Base-by-base conservation (phyloP, 2,113 vertebrate species). In the Probosciger aterrimus region DNA sequence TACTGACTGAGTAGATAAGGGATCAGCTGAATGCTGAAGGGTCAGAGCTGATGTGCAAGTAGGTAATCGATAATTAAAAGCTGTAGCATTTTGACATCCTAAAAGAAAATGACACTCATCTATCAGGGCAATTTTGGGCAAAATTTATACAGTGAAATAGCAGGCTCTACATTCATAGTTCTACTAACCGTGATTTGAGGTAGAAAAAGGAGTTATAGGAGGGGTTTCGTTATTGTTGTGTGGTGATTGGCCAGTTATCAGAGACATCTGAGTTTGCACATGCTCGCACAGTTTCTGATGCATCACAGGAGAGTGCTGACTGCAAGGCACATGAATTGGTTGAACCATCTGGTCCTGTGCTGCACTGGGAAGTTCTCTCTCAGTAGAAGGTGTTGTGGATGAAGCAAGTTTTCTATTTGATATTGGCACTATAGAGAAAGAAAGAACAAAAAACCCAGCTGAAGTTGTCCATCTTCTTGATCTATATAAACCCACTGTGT, bases 251-350 rank as follows among this genome's bases (percentile, higher is more conserved):
- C 71, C 82, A 81, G 93, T 96, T 64, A 98, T 63, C 74, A 97
- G 78, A 91, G 97, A 97, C 98, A 98, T 98, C 49, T 98, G 98
- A 59, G 97, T 98, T 53, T 98, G 97, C 39, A 98, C 96, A 25
- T 97, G 96, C 62, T 98, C 97, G 7, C 85, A 97, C 39, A 97
- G 88, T 37, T 96, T 97, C 82, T 97, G 96, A 73, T 96, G 97
- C 3, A 74, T 86, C 49, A 89, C 90, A 37, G 98, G 96, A 91
- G 97, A 97, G 49, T 90, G 94, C 1, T 97, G 93, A 69, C 86
- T 96, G 77, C 93, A 97, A 86, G 97, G 97, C 57, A 96, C 91
- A 41, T 64, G 76, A 31, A 94, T 8, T 27, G 97, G 83, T 18
- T 88, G 95, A 64, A 79, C 52, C 55, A 59, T 13, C 52, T 90